Conservation (phyloP, 1,140 invertebrate species). For the Oscheius sp. region DNA sequence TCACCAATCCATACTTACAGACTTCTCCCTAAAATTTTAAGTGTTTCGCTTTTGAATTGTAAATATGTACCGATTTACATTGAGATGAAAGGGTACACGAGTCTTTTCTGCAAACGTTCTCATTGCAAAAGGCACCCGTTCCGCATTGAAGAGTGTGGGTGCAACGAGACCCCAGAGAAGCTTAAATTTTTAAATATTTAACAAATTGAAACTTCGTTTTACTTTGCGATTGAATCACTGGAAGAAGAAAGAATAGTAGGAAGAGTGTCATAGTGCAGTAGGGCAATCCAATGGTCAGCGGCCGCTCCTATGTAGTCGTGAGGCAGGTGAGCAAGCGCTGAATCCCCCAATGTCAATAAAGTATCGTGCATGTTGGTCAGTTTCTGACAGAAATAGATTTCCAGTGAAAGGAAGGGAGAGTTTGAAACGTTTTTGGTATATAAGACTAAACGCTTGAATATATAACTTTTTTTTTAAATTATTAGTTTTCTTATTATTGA, state of each 20-base stretch:
- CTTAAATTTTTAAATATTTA: not conserved
- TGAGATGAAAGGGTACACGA: conserved; percentile 8
- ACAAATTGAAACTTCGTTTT: not conserved
- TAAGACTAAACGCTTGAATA: too few species aligned
- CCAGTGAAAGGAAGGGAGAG: too few species aligned
- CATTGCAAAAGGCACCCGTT: conserved; percentile 13
- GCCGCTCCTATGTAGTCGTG: not conserved
- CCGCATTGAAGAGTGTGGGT: conserved; percentile 4
- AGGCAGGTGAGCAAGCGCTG: not conserved
- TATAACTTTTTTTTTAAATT: too few species aligned
- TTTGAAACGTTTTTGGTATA: too few species aligned
- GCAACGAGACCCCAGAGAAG: not conserved
- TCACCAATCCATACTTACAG: conserved; percentile 33
- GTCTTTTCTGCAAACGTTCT: conserved; percentile 16
- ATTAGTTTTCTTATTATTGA: too few species aligned
- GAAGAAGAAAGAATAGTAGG: too few species aligned
- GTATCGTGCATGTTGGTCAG: too few species aligned
- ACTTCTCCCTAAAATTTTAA: conserved; percentile 30
- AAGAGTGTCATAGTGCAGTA: too few species aligned
- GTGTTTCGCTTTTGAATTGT: not conserved
- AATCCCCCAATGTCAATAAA: too few species aligned
- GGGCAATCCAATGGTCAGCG: not conserved
- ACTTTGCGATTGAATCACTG: not conserved
- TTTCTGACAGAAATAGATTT: too few species aligned
- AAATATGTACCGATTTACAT: conserved; percentile 12